phyloP scores from a whole-genome alignment of 2,888 invertebrate genomes.

The Nezara viridula region DNA sequence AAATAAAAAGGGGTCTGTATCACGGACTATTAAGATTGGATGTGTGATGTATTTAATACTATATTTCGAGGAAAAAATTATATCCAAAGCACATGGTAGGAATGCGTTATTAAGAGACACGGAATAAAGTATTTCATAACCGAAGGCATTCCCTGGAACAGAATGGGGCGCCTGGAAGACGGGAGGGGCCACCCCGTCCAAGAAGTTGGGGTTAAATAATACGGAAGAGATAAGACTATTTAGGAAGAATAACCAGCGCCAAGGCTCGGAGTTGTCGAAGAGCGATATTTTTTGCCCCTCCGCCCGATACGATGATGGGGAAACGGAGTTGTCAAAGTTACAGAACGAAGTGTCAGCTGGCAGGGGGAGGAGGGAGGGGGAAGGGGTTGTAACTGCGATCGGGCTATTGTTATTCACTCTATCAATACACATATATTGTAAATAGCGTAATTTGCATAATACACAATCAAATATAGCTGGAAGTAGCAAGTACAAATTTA shows the following conservation, averaged over 20 bases:
- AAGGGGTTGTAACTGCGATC: not conserved
- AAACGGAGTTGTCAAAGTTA: not conserved
- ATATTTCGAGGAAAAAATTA: too few species aligned
- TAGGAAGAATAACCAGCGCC: not conserved
- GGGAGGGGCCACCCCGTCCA: not conserved
- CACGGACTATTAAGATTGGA: too few species aligned
- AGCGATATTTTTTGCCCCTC: not conserved
- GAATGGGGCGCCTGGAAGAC: constrained; percentile 4
- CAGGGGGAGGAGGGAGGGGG: too few species aligned
- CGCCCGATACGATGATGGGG: not conserved
- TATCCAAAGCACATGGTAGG: not conserved
- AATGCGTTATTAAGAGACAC: not conserved
- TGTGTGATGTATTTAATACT: too few species aligned
- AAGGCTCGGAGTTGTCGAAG: not conserved
- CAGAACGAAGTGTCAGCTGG: not conserved
- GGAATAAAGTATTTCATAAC: constrained; percentile 6
- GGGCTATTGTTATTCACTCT: too few species aligned
- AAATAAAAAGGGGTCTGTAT: too few species aligned
- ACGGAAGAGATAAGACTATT: constrained; percentile 20
- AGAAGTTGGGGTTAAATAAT: constrained; percentile 38
- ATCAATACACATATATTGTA: too few species aligned
- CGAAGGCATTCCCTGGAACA: not conserved
- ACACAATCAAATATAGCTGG: too few species aligned
- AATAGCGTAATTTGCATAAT: too few species aligned
- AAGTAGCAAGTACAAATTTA: too few species aligned